Evolutionary conservation across 2,888 invertebrate species (phyloP).

Genomic region (Drosophila algonquin): DNA sequence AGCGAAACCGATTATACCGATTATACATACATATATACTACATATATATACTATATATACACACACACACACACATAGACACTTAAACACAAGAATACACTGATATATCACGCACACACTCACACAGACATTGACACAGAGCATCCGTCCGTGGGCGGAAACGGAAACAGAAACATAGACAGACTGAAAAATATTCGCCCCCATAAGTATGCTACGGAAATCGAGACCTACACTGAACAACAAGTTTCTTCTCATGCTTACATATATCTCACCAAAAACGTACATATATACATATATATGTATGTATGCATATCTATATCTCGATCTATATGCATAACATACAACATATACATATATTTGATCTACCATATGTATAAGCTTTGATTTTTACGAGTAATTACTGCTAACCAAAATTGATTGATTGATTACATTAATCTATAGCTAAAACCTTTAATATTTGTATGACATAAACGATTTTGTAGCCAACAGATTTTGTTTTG

Average conservation of each 20-base stretch:
- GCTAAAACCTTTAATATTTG: slow-evolving; percentile 8
- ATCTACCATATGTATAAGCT: slow-evolving; percentile 27
- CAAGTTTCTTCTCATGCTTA: slow-evolving; percentile 2
- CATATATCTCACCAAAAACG: slow-evolving; percentile 12
- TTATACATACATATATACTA: slow-evolving; percentile 17
- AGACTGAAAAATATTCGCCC: slow-evolving; percentile 31
- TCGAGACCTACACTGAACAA: slow-evolving; percentile 13
- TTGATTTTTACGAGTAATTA: neutral
- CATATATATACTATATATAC: slow-evolving; percentile 23
- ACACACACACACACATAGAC: slow-evolving; percentile 22
- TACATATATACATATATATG: slow-evolving; percentile 35
- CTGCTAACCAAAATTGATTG: slow-evolving; percentile 2
- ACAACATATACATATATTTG: slow-evolving; percentile 25
- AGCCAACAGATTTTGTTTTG: slow-evolving; percentile 34
- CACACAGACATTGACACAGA: slow-evolving; percentile 1
- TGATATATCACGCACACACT: slow-evolving; percentile 37
- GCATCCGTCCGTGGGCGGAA: slow-evolving; percentile 13
- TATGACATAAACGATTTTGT: slow-evolving; percentile 32
- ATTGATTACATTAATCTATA: slow-evolving; percentile 6
- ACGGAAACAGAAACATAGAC: slow-evolving; percentile 47
- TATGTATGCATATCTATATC: slow-evolving; percentile 21
- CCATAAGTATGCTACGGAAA: slow-evolving; percentile 32
- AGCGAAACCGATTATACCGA: slow-evolving; percentile 14
- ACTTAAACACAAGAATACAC: slow-evolving; percentile 22
- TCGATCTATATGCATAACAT: slow-evolving; percentile 9